phyloP scores from a whole-genome alignment of 2,113 vertebrate species.

The Cyphomyrus plagiostoma region DNA sequence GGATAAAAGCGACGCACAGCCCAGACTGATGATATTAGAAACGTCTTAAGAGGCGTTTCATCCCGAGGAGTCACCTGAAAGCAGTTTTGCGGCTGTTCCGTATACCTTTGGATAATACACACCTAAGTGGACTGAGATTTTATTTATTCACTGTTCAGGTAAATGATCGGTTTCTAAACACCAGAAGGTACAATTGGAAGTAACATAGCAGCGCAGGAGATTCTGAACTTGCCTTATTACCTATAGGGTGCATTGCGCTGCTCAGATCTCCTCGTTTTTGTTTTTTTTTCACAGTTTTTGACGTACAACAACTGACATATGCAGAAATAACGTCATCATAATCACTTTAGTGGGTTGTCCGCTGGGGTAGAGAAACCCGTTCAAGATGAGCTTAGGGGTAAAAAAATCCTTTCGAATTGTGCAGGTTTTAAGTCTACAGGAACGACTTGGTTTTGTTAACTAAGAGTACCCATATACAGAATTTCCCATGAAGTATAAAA shows the following conservation, averaged over 20 bases:
- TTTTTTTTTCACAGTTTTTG: not conserved
- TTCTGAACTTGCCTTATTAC: not conserved
- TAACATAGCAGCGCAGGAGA: not conserved
- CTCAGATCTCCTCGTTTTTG: not conserved
- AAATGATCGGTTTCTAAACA: not conserved
- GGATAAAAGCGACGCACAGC: constrained; percentile 53
- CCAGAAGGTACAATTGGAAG: not conserved
- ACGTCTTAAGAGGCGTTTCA: constrained; percentile 12
- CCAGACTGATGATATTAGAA: constrained; percentile 29
- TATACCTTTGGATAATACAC: constrained; percentile 18
- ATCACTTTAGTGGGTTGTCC: not conserved
- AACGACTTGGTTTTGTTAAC: not conserved
- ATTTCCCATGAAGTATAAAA: not conserved
- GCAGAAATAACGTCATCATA: not conserved
- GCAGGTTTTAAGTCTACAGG: not conserved
- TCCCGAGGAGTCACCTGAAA: constrained; percentile 3
- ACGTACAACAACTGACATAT: not conserved
- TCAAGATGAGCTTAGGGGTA: not conserved
- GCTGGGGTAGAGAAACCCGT: not conserved
- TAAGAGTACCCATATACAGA: not conserved
- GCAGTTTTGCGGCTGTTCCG: not conserved
- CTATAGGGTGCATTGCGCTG: not conserved
- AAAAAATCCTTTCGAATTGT: not conserved
- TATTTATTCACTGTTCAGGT: constrained; percentile 8
- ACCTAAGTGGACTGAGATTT: not conserved